Evolutionary conservation across 2,888 invertebrate genomes (phyloP).

Genomic region (Dryadula phaetusa): DNA sequence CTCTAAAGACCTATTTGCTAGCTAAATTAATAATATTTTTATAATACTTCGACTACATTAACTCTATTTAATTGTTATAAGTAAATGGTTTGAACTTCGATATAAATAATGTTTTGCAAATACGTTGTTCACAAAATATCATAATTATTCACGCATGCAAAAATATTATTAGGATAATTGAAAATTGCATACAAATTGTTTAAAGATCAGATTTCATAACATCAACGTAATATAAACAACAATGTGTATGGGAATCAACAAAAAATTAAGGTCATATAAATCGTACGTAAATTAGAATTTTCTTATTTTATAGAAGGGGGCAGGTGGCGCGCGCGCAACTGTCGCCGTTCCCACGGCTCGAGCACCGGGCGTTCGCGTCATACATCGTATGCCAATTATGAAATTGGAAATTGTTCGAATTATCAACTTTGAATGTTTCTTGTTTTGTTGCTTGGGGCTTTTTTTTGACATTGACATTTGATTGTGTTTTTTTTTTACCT

Average conservation of each 20-base stretch:
- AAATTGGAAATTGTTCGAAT: slow-evolving; percentile 53
- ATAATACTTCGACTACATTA: not conserved
- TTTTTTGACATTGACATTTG: slow-evolving; percentile 26
- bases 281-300: slow-evolving; percentile 75
- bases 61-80: not conserved
- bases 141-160: too few relatives aligned
- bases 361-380: slow-evolving; percentile 70
- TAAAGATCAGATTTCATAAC: slow-evolving; percentile 4
- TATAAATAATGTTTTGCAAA: not conserved
- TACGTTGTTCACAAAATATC: too few relatives aligned
- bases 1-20: slow-evolving; percentile 3
- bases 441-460: slow-evolving; percentile 19
- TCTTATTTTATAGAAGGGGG: slow-evolving; percentile 76
- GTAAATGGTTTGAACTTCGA: not conserved
- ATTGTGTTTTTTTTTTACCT: not conserved
- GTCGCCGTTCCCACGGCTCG: slow-evolving; percentile 80
- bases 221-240: slow-evolving; percentile 23
- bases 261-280: slow-evolving; percentile 70
- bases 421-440: slow-evolving; percentile 38
- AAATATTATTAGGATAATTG: not conserved
- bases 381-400: slow-evolving; percentile 74
- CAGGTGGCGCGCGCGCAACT: slow-evolving; percentile 74
- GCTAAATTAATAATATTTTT: not conserved
- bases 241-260: slow-evolving; percentile 44
- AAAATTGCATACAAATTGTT: not conserved